These are phyloP conservation scores for Ochropacha duplaris DNA, from an alignment of 2,888 invertebrate genomes.

Conservation along the genomic window DNA sequence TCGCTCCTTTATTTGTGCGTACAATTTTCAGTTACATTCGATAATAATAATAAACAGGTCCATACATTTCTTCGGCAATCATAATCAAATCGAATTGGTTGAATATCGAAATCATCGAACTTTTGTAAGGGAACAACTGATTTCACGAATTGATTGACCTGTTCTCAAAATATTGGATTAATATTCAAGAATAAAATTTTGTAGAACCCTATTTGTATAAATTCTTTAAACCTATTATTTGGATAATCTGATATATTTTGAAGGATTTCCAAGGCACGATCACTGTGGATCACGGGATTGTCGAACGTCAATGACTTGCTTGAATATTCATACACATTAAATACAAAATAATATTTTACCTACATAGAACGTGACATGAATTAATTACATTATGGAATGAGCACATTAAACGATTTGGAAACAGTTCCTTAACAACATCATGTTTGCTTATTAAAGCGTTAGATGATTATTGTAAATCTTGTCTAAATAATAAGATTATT, in stretches of 20 bases:
- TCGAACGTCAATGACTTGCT: constrained; percentile 22
- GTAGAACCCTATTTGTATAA: neutral
- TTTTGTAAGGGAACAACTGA: too few relatives aligned
- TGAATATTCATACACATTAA: constrained; percentile 58
- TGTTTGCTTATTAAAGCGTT: neutral
- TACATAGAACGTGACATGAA: constrained; percentile 42
- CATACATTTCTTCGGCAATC: too few relatives aligned
- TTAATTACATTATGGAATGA: constrained; percentile 36
- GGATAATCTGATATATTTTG: neutral
- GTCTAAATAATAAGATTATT: too few relatives aligned
- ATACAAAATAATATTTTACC: constrained; percentile 31
- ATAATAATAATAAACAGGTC: too few relatives aligned
- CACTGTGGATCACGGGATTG: constrained; percentile 1
- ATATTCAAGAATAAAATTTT: too few relatives aligned
- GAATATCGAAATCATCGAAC: too few relatives aligned
- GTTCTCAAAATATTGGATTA: too few relatives aligned
- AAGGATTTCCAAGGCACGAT: too few relatives aligned
- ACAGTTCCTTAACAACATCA: neutral
- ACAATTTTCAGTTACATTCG: neutral
- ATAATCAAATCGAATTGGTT: too few relatives aligned
- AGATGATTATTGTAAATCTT: neutral
- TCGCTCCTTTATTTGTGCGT: neutral
- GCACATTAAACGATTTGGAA: constrained; percentile 24
- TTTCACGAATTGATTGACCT: too few relatives aligned
- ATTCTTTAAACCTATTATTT: neutral